A percentile compares a stretch with the other conserved stretches of the same genome.
Conservation (phyloP, 2,888 invertebrate genomes). For the Physocephala rufipes region DNA sequence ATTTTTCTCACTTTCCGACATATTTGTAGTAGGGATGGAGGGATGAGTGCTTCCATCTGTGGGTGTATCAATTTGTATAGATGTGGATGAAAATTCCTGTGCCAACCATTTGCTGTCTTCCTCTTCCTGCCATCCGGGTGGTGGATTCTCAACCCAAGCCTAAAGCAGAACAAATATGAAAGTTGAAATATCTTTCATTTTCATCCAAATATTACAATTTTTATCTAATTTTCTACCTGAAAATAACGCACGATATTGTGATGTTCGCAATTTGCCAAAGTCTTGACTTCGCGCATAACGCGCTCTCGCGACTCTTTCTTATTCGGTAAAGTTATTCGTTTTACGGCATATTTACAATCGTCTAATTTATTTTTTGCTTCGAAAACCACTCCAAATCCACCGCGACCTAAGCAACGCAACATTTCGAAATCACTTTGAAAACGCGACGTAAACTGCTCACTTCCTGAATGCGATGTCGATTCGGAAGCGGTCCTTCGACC, state of each 20-base stretch:
- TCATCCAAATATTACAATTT: background rate
- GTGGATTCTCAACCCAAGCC: conserved; percentile 95
- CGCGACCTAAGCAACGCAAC: conserved; percentile 82
- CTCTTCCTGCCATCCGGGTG: conserved; percentile 85
- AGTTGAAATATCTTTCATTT: background rate
- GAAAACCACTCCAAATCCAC: conserved; percentile 97
- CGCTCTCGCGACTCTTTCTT: conserved; percentile 84
- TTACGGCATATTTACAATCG: conserved; percentile 93
- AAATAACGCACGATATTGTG: conserved; percentile 91
- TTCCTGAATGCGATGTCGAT: conserved; percentile 44
- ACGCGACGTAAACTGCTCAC: conserved; percentile 68
- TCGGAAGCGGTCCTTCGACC: conserved; percentile 44
- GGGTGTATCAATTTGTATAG: conserved; percentile 65
- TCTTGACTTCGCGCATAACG: conserved; percentile 94
- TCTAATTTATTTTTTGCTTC: conserved; percentile 94
- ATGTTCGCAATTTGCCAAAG: conserved; percentile 93
- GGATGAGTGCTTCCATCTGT: conserved; percentile 53
- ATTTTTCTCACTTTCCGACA: conserved; percentile 35
- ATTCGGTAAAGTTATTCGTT: conserved; percentile 87
- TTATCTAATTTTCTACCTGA: conserved; percentile 55
- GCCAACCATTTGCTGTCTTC: conserved; percentile 71
- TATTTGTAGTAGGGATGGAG: conserved; percentile 48
- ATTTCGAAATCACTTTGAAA: conserved; percentile 88
- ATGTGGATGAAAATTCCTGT: conserved; percentile 59
- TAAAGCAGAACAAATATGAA: conserved; percentile 63